Base-by-base conservation (phyloP, 2,888 invertebrate genomes). In the Cylloceria caligata region DNA sequence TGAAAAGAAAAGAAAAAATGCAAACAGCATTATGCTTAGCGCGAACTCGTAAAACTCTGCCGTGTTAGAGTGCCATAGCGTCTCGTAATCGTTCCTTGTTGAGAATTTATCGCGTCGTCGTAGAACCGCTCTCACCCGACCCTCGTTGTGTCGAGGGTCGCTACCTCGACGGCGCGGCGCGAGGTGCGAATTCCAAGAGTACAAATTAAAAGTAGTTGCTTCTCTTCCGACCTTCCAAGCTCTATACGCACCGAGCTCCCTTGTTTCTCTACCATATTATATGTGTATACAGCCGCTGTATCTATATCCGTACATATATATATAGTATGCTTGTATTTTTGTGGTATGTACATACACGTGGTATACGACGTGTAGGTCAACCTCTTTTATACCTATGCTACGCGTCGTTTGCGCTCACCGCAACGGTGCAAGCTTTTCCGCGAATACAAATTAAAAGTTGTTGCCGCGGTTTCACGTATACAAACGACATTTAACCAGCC, bases 391-490 rank as follows among this genome's bases (percentile, higher is more conserved):
- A 55, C 45, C 69, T 45, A 36, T 65, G 80, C 69, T 62, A 69
- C 69, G 69, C 81, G 64, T 45, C 64, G 81, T 82, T 82, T 65
- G 36, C 82, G 30, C 75, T 82, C 78, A 42, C 78, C 82, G 60
- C 78, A 78, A 71, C 75, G 64, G 52, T 21, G 4, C 65, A 68
- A 73, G 64, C 64, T 42, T 52, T 62, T 62, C 81, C 73, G 74
- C 76, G 69, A 65, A 71, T 65, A 74, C 78, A 81, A 81, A 81
- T 81, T 81, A 81, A 78, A 78, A 81, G 78, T 81, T 78, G 78
- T 81, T 81, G 69, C 74, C 52, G 57, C 30, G 47, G 45, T n/a
- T 42, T 21, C 73, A 30, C 71, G 74, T 78, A 74, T 78, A 77
- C 77, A 74, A 81, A 78, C 74, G 78, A 82, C 82, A 75, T 75